phyloP scores from a whole-genome alignment of 2,888 invertebrate genomes.

The Euplexia lucipara region DNA sequence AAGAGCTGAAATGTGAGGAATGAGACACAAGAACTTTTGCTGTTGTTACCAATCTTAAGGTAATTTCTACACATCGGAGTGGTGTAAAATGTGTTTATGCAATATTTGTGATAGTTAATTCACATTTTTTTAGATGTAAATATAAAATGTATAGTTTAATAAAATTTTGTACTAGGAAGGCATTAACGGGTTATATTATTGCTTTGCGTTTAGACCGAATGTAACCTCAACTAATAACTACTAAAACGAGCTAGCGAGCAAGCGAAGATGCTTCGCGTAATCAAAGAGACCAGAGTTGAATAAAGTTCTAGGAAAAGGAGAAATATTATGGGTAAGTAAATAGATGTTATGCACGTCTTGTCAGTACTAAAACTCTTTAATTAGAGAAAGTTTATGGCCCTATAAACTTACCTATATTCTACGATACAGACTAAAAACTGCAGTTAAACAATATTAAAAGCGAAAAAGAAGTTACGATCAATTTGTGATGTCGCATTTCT shows the following conservation, averaged over 20 bases:
- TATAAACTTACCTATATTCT: conserved; percentile 13
- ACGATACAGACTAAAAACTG: conserved; percentile 20
- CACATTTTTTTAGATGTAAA: too few species aligned
- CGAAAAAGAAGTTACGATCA: conserved; percentile 70
- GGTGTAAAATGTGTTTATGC: too few species aligned
- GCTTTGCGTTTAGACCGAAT: neutral
- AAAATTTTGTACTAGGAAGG: too few species aligned
- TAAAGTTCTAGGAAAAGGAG: neutral
- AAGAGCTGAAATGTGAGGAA: too few species aligned
- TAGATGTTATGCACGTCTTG: conserved; percentile 26
- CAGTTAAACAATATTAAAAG: conserved; percentile 55
- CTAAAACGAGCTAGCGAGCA: conserved; percentile 6
- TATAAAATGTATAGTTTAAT: too few species aligned
- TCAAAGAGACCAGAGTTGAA: conserved; percentile 36
- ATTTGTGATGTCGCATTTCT: conserved; percentile 74
- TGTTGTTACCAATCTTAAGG: too few species aligned
- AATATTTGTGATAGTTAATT: too few species aligned
- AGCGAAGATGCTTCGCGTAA: conserved; percentile 9
- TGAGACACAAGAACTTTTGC: too few species aligned
- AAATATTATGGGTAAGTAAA: conserved; percentile 44
- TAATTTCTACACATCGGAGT: too few species aligned
- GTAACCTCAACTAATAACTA: conserved; percentile 2
- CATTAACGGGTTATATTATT: neutral
- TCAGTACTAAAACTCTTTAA: conserved; percentile 48
- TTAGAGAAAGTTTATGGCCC: conserved; percentile 39